Evolutionary conservation across 2,113 vertebrate species (phyloP).

Genomic region (Chloroceryle aenea): DNA sequence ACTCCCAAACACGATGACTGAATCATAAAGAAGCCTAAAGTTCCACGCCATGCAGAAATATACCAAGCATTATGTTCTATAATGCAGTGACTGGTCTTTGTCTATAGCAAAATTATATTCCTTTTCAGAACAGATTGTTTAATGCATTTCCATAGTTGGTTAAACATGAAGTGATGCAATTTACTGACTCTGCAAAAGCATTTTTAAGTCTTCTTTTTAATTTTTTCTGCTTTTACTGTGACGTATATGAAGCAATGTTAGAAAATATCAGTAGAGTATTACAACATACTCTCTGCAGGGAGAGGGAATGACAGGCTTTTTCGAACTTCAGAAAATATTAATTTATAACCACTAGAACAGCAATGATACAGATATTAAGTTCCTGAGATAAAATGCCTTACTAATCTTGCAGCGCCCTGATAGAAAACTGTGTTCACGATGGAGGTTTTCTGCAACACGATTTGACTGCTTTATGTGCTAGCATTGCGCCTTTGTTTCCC

Average conservation of each 20-base stretch:
- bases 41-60: not conserved
- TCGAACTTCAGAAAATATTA: not conserved
- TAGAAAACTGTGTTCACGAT: not conserved
- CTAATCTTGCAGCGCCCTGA: not conserved
- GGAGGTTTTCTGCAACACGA: not conserved
- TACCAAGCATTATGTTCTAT: not conserved
- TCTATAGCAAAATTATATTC: not conserved
- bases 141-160: not conserved
- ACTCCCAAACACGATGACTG: rapidly evolving
- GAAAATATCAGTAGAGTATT: not conserved
- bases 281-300: not conserved
- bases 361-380: not conserved
- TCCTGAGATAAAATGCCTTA: not conserved
- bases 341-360: not conserved
- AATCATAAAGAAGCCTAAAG: not conserved
- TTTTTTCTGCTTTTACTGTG: not conserved
- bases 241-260: not conserved
- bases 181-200: not conserved
- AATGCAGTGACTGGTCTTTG: not conserved
- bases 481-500: not conserved
- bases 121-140: not conserved
- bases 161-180: not conserved
- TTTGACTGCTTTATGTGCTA: not conserved
- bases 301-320: not conserved
- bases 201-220: not conserved